Evolutionary conservation across 1,140 invertebrate species (phyloP).

Genomic region (Anthonomus grandis): DNA sequence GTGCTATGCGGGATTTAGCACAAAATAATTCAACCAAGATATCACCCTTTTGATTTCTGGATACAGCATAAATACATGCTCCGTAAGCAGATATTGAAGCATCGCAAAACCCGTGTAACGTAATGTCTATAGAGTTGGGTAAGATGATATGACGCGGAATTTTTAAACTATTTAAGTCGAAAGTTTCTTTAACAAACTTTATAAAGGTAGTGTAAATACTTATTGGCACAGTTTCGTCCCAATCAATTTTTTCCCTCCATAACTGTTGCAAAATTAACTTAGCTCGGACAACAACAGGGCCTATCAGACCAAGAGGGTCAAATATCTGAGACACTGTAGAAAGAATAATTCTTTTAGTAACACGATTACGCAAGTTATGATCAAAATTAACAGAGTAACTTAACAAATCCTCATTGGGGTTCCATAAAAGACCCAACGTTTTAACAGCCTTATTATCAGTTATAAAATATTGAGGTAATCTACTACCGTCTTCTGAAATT

Average conservation of each 20-base stretch:
- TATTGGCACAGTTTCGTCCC: slow-evolving; percentile 12
- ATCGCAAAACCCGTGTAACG: slow-evolving; percentile 11
- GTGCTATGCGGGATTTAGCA: slow-evolving; percentile 7
- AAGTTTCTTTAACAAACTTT: too few species aligned
- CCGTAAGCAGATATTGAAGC: background rate
- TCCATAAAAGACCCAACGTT: background rate
- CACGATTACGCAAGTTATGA: background rate
- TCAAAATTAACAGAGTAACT: background rate
- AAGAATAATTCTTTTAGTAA: slow-evolving; percentile 16
- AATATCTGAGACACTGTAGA: slow-evolving; percentile 12
- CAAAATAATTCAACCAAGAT: background rate
- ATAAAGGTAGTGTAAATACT: slow-evolving; percentile 9
- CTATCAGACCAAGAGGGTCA: slow-evolving; percentile 15
- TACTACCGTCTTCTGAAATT: background rate
- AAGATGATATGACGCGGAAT: background rate
- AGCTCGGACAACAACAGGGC: slow-evolving; percentile 5
- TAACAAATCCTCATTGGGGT: slow-evolving; percentile 24
- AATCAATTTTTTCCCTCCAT: slow-evolving; percentile 12
- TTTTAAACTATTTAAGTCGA: background rate
- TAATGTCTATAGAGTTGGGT: background rate
- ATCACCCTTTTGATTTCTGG: background rate
- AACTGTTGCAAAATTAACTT: slow-evolving; percentile 19
- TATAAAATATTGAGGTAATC: background rate
- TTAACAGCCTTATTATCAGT: background rate
- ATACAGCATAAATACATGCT: background rate